Evolutionary conservation across 1,140 invertebrate genomes (phyloP).

Genomic region (Atta texana): DNA sequence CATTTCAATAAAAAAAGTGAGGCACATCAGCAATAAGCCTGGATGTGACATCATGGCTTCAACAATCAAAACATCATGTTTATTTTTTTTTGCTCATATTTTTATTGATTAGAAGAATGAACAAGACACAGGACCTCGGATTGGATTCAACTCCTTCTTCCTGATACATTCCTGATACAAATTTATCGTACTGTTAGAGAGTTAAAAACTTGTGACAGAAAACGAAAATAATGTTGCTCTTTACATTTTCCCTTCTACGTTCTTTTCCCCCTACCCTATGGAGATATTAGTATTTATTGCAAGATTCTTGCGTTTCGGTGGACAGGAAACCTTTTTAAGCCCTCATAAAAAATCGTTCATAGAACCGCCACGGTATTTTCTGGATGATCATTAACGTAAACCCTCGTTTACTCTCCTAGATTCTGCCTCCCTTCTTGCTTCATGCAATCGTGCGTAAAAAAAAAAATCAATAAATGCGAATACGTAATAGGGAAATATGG

Average conservation of each 20-base stretch:
- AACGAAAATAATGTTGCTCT: slow-evolving; percentile 12
- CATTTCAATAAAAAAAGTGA: no score
- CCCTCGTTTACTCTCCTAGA: not conserved
- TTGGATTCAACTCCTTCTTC: no score
- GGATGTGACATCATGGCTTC: no score
- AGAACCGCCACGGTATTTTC: slow-evolving; percentile 33
- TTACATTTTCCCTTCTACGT: not conserved
- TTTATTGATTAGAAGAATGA: no score
- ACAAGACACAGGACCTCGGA: no score
- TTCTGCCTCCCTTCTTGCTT: not conserved
- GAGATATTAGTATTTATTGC: slow-evolving; percentile 48
- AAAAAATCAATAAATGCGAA: slow-evolving; percentile 11
- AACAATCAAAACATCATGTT: no score
- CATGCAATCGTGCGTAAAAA: not conserved
- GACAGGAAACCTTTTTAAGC: slow-evolving; percentile 36
- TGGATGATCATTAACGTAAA: slow-evolving; percentile 49
- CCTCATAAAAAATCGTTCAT: slow-evolving; percentile 21
- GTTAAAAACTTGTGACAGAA: slow-evolving; percentile 37
- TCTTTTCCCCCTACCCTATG: not conserved
- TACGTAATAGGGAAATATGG: slow-evolving; percentile 19
- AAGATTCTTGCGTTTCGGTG: not conserved
- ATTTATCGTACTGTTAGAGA: no score
- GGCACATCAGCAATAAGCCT: no score
- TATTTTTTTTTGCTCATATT: no score
- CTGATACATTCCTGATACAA: no score